phyloP scores from a whole-genome alignment of 2,888 invertebrate genomes.

The Ditula angustiorana region DNA sequence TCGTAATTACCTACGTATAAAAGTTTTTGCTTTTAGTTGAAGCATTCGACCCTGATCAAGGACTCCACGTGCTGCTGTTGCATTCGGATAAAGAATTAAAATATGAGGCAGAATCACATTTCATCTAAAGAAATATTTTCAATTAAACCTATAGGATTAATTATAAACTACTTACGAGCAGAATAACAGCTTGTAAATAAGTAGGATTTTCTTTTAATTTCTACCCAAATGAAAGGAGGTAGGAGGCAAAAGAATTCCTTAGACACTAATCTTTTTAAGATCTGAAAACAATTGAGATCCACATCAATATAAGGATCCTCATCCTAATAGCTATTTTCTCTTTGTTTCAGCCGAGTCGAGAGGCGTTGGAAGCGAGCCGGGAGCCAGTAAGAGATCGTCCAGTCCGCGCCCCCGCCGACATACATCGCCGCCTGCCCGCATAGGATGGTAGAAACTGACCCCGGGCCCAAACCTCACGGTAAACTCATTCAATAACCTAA shows the following conservation, averaged over 20 bases:
- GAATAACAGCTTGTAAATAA: too few relatives aligned
- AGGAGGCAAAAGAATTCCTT: too few relatives aligned
- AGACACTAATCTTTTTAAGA: too few relatives aligned
- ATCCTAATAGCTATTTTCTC: neutral
- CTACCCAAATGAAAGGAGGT: too few relatives aligned
- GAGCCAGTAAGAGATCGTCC: slow-evolving; percentile 60
- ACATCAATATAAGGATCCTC: neutral
- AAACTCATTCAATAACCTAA: slow-evolving; percentile 9
- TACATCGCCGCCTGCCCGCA: slow-evolving; percentile 83
- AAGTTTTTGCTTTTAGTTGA: neutral
- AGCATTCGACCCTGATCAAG: neutral
- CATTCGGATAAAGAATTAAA: too few relatives aligned
- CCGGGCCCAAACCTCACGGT: slow-evolving; percentile 91
- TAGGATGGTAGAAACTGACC: slow-evolving; percentile 97
- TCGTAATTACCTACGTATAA: neutral
- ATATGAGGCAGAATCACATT: too few relatives aligned
- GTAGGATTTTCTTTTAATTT: too few relatives aligned
- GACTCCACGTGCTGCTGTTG: neutral
- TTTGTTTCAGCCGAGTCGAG: slow-evolving; percentile 73
- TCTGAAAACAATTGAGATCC: too few relatives aligned
- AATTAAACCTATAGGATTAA: too few relatives aligned
- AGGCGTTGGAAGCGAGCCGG: slow-evolving; percentile 73
- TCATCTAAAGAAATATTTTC: too few relatives aligned
- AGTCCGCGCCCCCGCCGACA: slow-evolving; percentile 64
- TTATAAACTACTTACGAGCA: too few relatives aligned